Evolutionary conservation across 2,888 invertebrate species (phyloP).

Genomic region (Tinea pellionella): DNA sequence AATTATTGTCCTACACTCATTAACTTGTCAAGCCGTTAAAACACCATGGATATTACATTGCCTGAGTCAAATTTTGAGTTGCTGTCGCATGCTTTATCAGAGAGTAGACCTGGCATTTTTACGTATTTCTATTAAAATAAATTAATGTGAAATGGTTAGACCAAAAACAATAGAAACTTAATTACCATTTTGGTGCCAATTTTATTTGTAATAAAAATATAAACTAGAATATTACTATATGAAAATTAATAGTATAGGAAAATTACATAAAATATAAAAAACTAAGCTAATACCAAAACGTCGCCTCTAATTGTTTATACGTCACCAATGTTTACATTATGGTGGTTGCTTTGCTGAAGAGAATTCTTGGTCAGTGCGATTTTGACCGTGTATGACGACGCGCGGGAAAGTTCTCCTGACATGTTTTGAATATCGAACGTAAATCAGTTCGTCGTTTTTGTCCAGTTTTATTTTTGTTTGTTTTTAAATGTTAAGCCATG

Average conservation of each 20-base stretch:
- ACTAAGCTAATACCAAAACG: neutral
- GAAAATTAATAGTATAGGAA: neutral
- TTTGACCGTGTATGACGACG: slow-evolving; percentile 15
- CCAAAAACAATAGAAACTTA: too few species aligned
- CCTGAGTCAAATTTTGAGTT: neutral
- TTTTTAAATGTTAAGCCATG: slow-evolving; percentile 30
- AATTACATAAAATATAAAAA: neutral
- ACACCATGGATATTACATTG: neutral
- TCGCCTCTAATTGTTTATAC: neutral
- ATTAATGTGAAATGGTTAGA: too few species aligned
- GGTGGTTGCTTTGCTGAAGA: neutral
- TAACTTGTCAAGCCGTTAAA: neutral
- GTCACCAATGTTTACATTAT: neutral
- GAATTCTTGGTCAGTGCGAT: slow-evolving; percentile 14
- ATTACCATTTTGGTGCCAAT: too few species aligned
- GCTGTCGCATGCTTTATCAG: neutral
- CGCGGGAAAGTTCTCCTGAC: slow-evolving; percentile 16
- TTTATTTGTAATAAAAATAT: too few species aligned
- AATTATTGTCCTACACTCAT: neutral
- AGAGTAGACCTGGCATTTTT: neutral
- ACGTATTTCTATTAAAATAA: too few species aligned
- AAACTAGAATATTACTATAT: too few species aligned
- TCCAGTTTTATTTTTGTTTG: neutral
- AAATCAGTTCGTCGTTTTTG: neutral
- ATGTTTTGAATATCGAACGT: slow-evolving; percentile 18